These are phyloP conservation scores for Protobothrops mucrosquamatus DNA, from an alignment of 2,113 vertebrate species.

Conservation along the genomic window DNA sequence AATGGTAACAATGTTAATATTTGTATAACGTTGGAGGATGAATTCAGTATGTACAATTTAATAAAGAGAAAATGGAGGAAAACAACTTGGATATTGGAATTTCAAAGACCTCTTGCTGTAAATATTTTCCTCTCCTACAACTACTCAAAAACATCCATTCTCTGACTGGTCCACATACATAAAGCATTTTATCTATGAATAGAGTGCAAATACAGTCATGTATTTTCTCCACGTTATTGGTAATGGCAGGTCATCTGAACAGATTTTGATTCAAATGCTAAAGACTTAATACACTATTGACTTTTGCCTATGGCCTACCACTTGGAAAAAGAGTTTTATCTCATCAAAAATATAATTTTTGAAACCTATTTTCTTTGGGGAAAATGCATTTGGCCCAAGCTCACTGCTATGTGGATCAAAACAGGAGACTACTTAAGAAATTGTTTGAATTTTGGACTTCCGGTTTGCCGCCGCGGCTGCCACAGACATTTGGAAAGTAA, in stretches of 20 bases:
- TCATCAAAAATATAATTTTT: not conserved
- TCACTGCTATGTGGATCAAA: not conserved
- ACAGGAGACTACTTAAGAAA: not conserved
- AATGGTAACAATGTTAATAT: not conserved
- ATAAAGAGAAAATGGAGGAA: not conserved
- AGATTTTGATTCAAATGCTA: not conserved
- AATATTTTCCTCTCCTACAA: not conserved
- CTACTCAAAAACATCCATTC: not conserved
- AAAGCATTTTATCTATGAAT: not conserved
- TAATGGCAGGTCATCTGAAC: not conserved
- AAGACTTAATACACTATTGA: not conserved
- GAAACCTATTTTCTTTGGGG: not conserved
- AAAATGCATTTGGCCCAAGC: not conserved
- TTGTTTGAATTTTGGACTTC: not conserved
- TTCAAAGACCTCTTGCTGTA: not conserved
- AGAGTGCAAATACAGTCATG: not conserved
- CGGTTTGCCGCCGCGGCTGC: too few relatives aligned
- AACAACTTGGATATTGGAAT: not conserved
- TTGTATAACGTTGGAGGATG: not conserved
- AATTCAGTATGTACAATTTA: not conserved
- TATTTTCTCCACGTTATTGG: not conserved
- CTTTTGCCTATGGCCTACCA: too few relatives aligned
- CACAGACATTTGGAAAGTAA: too few relatives aligned
- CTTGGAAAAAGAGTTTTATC: not conserved
- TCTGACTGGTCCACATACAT: not conserved